A percentile compares a stretch with the other conserved stretches of the same genome.
These are phyloP conservation scores for Spermophilus dauricus DNA, from an alignment of 2,113 vertebrate genomes.

Conservation along the genomic window DNA sequence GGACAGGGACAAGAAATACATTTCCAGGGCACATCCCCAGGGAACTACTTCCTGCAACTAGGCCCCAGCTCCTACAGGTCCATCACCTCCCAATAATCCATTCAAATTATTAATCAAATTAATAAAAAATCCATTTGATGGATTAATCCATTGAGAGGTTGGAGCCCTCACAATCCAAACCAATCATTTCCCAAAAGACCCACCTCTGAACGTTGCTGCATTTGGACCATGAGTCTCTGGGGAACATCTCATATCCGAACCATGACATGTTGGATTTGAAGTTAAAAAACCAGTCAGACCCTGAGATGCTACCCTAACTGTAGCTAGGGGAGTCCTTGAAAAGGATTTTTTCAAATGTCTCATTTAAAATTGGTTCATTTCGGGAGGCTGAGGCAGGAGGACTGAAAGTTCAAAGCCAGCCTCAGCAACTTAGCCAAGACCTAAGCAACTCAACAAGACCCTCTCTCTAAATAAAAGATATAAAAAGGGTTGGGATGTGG, in stretches of 20 bases:
- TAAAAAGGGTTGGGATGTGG: too few species aligned
- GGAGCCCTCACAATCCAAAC: not conserved
- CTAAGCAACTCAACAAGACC: too few species aligned
- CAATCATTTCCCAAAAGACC: not conserved
- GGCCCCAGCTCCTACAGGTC: not conserved
- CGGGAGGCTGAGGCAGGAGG: too few species aligned
- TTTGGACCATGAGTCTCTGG: not conserved
- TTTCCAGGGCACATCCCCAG: not conserved
- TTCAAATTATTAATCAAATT: not conserved
- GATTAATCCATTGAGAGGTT: not conserved
- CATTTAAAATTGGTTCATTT: not conserved
- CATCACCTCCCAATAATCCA: not conserved
- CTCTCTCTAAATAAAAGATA: too few species aligned
- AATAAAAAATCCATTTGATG: too few species aligned
- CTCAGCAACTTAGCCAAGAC: too few species aligned
- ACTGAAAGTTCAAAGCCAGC: too few species aligned
- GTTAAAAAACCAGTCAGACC: not conserved
- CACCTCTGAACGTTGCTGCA: not conserved
- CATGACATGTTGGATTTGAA: not conserved
- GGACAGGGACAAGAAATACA: not conserved
- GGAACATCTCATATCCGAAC: not conserved
- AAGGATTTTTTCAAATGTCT: slow-evolving; percentile 32
- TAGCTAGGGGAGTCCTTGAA: not conserved
- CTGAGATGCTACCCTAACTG: not conserved
- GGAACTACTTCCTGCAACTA: not conserved